Evolutionary conservation across 2,888 invertebrate species (phyloP).

Genomic region (Amblyjoppa fuscipennis): DNA sequence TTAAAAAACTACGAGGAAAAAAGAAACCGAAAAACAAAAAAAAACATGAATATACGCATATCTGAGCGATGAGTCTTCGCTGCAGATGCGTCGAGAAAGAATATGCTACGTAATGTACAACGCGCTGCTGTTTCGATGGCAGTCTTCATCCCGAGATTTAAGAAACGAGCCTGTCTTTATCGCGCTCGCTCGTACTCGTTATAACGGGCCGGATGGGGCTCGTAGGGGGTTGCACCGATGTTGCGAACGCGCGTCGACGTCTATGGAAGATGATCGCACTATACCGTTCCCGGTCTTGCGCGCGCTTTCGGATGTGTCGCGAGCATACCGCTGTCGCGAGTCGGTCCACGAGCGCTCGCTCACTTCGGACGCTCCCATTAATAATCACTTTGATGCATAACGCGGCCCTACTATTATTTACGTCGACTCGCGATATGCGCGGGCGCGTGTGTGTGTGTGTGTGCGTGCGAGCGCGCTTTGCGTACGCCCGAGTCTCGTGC

Average conservation of each 20-base stretch:
- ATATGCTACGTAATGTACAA: constrained; percentile 47
- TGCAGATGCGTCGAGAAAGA: constrained; percentile 32
- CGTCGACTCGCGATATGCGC: constrained; percentile 64
- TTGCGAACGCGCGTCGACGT: not conserved
- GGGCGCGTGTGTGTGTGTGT: constrained; percentile 17
- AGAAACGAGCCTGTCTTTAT: constrained; percentile 71
- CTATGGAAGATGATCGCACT: not conserved
- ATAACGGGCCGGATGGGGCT: constrained; percentile 52
- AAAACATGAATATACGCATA: constrained; percentile 26
- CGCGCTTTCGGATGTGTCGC: constrained; percentile 73
- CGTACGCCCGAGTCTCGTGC: constrained; percentile 51
- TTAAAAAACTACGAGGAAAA: constrained; percentile 12
- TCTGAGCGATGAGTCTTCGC: constrained; percentile 48
- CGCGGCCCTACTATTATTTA: constrained; percentile 80
- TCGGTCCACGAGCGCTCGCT: constrained; percentile 78
- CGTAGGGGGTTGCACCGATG: constrained; percentile 18
- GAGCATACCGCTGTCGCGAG: constrained; percentile 77
- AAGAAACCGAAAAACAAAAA: not conserved
- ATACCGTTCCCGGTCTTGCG: constrained; percentile 35
- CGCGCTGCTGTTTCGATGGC: constrained; percentile 45
- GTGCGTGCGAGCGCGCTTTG: constrained; percentile 18
- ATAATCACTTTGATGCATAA: constrained; percentile 83
- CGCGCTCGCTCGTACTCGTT: constrained; percentile 73
- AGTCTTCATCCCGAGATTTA: constrained; percentile 38
- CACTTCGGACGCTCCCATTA: constrained; percentile 81